Evolutionary conservation across 2,888 invertebrate species (phyloP).

Genomic region (Acanthosepion pharaonis): DNA sequence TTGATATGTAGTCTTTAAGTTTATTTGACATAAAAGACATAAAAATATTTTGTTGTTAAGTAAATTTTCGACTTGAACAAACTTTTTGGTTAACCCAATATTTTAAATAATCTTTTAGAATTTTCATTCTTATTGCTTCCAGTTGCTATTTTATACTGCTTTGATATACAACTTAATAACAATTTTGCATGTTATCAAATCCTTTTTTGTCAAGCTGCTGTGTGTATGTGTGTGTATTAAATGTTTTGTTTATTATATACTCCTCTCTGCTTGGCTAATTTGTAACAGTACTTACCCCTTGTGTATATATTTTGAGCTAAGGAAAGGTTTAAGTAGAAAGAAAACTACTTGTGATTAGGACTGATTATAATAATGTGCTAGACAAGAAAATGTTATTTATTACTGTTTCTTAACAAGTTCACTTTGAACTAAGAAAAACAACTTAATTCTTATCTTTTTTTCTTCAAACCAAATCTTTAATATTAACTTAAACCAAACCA

Average conservation of each 20-base stretch:
- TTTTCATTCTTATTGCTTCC: background rate
- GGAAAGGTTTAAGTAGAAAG: background rate
- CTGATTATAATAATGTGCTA: background rate
- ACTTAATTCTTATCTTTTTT: too few relatives aligned
- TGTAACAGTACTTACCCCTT: background rate
- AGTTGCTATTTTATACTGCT: background rate
- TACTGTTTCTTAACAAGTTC: background rate
- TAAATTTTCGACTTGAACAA: too few relatives aligned
- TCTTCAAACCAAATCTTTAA: background rate
- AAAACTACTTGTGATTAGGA: background rate
- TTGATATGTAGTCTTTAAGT: too few relatives aligned
- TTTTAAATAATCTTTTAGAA: background rate
- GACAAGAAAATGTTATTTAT: background rate
- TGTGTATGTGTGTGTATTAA: background rate
- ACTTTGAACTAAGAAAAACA: background rate
- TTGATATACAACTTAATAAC: background rate
- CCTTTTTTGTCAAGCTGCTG: conserved; percentile 9
- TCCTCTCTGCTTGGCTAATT: background rate
- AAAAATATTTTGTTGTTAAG: too few relatives aligned
- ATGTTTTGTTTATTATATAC: background rate
- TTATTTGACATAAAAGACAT: too few relatives aligned
- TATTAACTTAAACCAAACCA: background rate
- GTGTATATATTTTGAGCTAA: background rate
- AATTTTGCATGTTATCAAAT: background rate
- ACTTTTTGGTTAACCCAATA: too few relatives aligned